Evolutionary conservation across 2,113 vertebrate species (phyloP).

Genomic region (Morone saxatilis): DNA sequence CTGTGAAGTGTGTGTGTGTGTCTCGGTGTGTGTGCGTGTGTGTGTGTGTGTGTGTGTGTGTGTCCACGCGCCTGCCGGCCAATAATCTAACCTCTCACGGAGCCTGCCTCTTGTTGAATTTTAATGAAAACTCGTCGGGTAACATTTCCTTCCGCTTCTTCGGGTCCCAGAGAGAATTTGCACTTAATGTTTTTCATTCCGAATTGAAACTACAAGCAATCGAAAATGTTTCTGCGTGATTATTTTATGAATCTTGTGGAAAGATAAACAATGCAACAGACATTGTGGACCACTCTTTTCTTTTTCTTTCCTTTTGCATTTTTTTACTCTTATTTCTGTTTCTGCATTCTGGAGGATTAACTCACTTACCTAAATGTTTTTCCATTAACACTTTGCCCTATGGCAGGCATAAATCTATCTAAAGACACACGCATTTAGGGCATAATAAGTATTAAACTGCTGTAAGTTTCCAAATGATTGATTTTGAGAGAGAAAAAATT

Average conservation of each 20-base stretch:
- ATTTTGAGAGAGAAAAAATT: neutral
- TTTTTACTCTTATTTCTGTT: too few relatives aligned
- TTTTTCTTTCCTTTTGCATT: too few relatives aligned
- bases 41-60: conserved; percentile 34
- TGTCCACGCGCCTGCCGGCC: conserved; percentile 54
- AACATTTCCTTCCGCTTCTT: conserved; percentile 58
- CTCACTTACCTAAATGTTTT: too few relatives aligned
- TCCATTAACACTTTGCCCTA: neutral
- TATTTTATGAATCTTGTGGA: neutral
- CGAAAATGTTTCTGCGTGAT: neutral
- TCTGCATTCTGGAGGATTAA: neutral
- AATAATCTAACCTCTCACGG: conserved; percentile 81
- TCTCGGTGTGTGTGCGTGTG: conserved; percentile 34
- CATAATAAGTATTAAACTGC: neutral
- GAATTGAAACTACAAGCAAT: conserved; percentile 19
- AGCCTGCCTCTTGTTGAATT: conserved; percentile 73
- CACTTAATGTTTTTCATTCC: conserved; percentile 40
- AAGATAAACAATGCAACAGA: neutral
- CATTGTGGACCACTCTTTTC: neutral
- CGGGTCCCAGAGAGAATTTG: conserved; percentile 24
- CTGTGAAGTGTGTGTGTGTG: conserved; percentile 62
- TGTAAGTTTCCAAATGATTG: neutral
- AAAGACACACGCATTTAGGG: neutral
- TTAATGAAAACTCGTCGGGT: conserved; percentile 66
- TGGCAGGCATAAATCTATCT: neutral